Base-by-base conservation (phyloP, 2,888 invertebrate genomes). In the Drosophila fulvimacula region DNA sequence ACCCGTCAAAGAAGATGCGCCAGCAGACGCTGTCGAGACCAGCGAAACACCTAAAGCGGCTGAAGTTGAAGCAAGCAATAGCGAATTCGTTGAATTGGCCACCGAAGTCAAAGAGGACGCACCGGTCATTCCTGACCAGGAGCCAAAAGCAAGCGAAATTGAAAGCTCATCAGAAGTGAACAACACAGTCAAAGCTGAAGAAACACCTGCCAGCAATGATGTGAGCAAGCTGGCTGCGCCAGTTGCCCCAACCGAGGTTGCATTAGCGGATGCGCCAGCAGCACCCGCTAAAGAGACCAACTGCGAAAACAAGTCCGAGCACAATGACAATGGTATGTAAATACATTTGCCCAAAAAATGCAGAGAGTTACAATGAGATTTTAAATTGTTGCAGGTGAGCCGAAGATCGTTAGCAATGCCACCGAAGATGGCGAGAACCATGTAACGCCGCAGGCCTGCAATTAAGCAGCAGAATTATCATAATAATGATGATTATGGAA, bases 391-490 rank as follows among this genome's bases (percentile, higher is more conserved):
- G 6, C 57, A 92, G 92, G 92, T 81, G 92, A 92, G 76, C 90
- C 91, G 67, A 92, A 92, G 82, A 90, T 92, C 67, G 91, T 89
- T 15, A 74, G 68, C 21, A 79, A 87, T 89, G 75, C 90, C 82
- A 73, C 90, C 82, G 77, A 86, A 68, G 81, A 89, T 62, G 88
- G 75, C 55, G 76, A 84, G 38, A 89, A 82, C 61, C 79, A 81
- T 64, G 90, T 87, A 80, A 91, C 92, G 91, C 91, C 92, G 88
- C 91, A 91, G 82, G 88, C 81, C 60, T 92, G 91, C 86, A 92
- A 92, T 81, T 92, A 83, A 78, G 60, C 68, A 51, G 44, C 39
- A 64, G 36, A 24, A 19, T 44, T 39, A 68, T 24, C n/a, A 36
- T 42, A 44, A 63, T 13, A 17, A 73, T 51, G 7, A 68, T 52